phyloP scores from a whole-genome alignment of 2,888 invertebrate genomes.

The Synergus laeviventris region DNA sequence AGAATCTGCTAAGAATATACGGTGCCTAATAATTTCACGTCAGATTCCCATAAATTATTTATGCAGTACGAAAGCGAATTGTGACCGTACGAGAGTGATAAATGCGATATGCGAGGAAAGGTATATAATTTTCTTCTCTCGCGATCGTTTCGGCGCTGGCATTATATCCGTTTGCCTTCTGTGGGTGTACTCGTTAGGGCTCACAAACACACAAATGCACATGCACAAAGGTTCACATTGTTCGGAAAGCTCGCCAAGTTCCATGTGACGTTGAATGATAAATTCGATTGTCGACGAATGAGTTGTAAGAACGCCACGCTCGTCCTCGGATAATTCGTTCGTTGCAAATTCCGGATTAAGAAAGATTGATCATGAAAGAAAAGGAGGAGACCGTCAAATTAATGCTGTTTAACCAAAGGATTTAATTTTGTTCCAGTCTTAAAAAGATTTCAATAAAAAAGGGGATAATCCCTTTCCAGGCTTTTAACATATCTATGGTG shows the following conservation, averaged over 20 bases:
- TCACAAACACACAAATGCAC: not conserved
- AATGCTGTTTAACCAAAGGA: not conserved
- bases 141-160: constrained; percentile 7
- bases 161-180: constrained; percentile 11
- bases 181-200: not conserved
- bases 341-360: not conserved
- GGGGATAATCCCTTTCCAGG: not conserved
- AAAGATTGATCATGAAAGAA: not conserved
- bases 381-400: not conserved
- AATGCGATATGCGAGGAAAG: constrained; percentile 19
- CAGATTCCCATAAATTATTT: constrained; percentile 17
- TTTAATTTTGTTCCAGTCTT: not conserved
- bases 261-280: constrained; percentile 10
- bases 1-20: constrained; percentile 20
- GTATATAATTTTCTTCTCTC: constrained; percentile 18
- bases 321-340: constrained; percentile 8
- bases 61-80: constrained; percentile 14
- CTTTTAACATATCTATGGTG: no score
- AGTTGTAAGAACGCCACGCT: constrained; percentile 15
- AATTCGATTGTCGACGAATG: constrained; percentile 9
- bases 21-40: constrained; percentile 16
- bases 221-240: not conserved
- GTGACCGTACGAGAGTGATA: constrained; percentile 10
- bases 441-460: not conserved
- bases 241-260: not conserved